Percentiles rank a stretch among this genome's conserved stretches.
Evolutionary conservation across 2,888 invertebrate genomes (phyloP).

Genomic region (Chromoteleia sp.): DNA sequence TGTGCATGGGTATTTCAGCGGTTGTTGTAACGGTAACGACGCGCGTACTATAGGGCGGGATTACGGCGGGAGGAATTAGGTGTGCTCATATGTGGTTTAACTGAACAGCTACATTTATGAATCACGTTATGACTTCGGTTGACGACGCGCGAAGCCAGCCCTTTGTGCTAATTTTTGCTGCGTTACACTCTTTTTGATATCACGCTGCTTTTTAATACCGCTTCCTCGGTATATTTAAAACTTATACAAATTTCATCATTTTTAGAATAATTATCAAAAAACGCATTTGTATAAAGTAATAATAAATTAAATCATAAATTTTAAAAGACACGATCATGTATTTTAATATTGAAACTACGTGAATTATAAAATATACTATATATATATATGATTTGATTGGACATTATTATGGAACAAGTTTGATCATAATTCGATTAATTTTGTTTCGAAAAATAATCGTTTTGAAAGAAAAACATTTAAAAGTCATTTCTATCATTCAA

Average conservation of each 20-base stretch:
- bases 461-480: no score
- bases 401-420: no score
- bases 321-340: no score
- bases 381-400: no score
- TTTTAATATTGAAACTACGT: no score
- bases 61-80: constrained; percentile 68
- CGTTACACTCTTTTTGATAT: constrained; percentile 41
- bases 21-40: constrained; percentile 48
- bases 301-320: no score
- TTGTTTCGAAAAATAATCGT: no score
- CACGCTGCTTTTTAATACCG: constrained; percentile 12
- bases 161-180: constrained; percentile 54
- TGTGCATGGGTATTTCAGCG: constrained; percentile 35
- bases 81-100: constrained; percentile 67
- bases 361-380: no score
- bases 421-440: no score
- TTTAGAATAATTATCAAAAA: not conserved
- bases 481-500: no score
- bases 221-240: no score
- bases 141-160: constrained; percentile 38
- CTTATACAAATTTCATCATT: constrained; percentile 9
- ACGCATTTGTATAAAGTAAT: not conserved
- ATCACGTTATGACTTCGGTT: constrained; percentile 64
- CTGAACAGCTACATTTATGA: constrained; percentile 67
- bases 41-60: constrained; percentile 44